Percentiles rank a stretch among this genome's conserved stretches.
phyloP scores from a whole-genome alignment of 37 sponge, comb jelly and placozoan genomes.

The Agelas oroides region DNA sequence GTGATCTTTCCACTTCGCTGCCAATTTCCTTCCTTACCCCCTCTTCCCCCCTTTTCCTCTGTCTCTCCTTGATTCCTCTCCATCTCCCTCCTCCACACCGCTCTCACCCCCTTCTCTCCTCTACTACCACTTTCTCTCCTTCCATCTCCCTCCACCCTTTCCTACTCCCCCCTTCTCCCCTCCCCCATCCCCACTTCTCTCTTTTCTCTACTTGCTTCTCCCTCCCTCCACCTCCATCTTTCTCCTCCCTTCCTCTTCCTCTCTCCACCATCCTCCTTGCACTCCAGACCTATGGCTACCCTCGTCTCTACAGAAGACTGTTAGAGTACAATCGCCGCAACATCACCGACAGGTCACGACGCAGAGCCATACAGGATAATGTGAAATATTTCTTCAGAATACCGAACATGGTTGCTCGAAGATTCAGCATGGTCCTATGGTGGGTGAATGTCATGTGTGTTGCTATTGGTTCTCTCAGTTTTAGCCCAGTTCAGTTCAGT shows the following conservation, averaged over 20 bases:
- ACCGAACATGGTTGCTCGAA: constrained; percentile 58
- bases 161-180: neutral
- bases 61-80: no score
- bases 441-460: neutral
- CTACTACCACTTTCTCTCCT: no score
- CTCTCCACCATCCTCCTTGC: no score
- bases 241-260: neutral
- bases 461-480: neutral
- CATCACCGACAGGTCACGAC: constrained; percentile 13
- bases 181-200: neutral
- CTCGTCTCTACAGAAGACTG: constrained; percentile 67
- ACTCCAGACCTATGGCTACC: constrained; percentile 72
- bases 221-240: neutral
- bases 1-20: no score
- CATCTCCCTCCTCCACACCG: no score
- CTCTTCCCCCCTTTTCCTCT: no score
- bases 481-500: no score
- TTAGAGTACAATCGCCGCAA: constrained; percentile 54
- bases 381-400: constrained; percentile 81
- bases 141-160: no score
- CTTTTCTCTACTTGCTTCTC: neutral
- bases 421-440: neutral
- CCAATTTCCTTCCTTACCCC: no score
- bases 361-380: constrained; percentile 51
- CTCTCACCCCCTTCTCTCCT: no score